Evolutionary conservation across 2,888 invertebrate genomes (phyloP).

Genomic region (Agriopis marginaria): DNA sequence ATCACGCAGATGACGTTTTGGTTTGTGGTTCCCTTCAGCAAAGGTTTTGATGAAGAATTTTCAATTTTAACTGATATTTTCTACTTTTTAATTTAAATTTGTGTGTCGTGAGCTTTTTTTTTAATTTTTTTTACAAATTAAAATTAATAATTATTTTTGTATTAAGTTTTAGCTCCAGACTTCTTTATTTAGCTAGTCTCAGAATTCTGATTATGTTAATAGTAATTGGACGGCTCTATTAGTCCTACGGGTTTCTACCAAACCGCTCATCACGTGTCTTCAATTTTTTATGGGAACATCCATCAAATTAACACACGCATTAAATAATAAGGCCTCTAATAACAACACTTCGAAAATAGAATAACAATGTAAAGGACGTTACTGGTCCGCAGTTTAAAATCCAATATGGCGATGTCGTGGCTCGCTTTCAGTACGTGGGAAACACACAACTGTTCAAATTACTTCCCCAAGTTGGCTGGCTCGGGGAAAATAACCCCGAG

Average conservation of each 20-base stretch:
- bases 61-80: too few species aligned
- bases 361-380: slow-evolving; percentile 27
- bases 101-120: too few species aligned
- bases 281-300: background rate
- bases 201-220: too few species aligned
- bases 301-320: slow-evolving; percentile 17
- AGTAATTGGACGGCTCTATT: too few species aligned
- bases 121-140: too few species aligned
- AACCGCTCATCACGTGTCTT: background rate
- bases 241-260: background rate
- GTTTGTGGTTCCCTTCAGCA: too few species aligned
- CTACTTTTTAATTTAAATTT: too few species aligned
- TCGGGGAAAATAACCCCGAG: slow-evolving; percentile 62
- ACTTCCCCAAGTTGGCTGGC: slow-evolving; percentile 62
- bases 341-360: slow-evolving; percentile 32
- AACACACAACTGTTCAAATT: slow-evolving; percentile 76
- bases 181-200: too few species aligned
- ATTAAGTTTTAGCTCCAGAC: too few species aligned
- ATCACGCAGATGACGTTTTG: too few species aligned
- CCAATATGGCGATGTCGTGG: slow-evolving; percentile 50
- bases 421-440: slow-evolving; percentile 66
- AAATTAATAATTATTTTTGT: too few species aligned
- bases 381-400: slow-evolving; percentile 56
- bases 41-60: too few species aligned
- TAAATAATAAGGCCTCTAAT: slow-evolving; percentile 26